Base-by-base conservation (phyloP, 2,113 vertebrate species). In the Melanostigma gelatinosum region DNA sequence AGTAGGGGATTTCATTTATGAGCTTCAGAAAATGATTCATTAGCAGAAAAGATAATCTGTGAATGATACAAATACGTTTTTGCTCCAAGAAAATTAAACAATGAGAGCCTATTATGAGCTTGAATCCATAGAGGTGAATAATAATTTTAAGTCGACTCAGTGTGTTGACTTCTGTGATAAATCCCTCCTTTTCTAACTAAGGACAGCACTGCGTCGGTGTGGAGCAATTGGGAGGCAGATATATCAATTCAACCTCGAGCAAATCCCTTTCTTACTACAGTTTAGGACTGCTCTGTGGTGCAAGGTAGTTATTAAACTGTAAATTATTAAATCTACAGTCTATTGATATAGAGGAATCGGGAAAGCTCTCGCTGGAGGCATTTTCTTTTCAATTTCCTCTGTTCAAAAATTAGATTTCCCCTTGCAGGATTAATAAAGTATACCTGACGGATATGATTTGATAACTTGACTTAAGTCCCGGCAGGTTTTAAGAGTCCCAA, bases 321-420 rank as follows among this genome's bases (percentile, higher is more conserved):
- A 27, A 80, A 76, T 82, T 83, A 83, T 77, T 61, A 24, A 73
- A 65, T 73, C 34, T 15, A 8, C 24, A 38, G 3, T 73, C 63
- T 69, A 10, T 11, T 62, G 27, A 68, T 76, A 63, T 44, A 70
- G 42, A 76, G 4, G 13, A 32, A 16, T 3, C 42, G 27, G 55
- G 24, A 60, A 27, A 38, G 38, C 15, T 73, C 24, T 64, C 55
- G 27, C 44, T 66, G 34, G 24, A 54, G 15, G 16, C 11, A 50
- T 65, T 44, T 20, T 12, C 32, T 71, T 44, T 67, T 29, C 3
- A 79, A 46, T 1, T 18, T 36, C 15, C 12, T 8, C 3, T 36
- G 20, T 38, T 63, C 12, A 4, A 58, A 58, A 58, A 58, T 58
- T 0, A 15, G 2, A 29, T 58, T 29, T 29, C 55, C 55, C 55